Evolutionary conservation across 2,888 invertebrate species (phyloP), one percentile per base, ranked within the genome.

Genomic region (Tetheella fluctuosa): DNA sequence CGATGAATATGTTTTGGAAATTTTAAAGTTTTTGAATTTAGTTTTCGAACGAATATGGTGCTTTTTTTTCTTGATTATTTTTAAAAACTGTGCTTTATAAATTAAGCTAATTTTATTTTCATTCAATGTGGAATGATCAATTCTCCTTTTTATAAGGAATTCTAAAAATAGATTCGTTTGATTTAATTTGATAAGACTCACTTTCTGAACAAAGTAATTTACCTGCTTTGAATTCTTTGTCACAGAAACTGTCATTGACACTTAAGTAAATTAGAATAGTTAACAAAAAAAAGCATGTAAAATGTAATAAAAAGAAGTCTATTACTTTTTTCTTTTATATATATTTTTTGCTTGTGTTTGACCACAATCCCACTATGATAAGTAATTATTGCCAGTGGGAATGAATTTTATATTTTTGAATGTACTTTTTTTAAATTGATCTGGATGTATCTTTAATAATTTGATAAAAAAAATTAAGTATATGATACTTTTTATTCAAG

Each of bases 261-360:
- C 57, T n/a, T 58, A 59, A 60, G 60, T 56, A 62, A 68, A 71
- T 71, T 71, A 65, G 67, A 71, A 67, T 69, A 71, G 63, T 71
- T 68, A 7, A 58, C 23, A 65, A 54, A 59, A 57, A 61, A 59
- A 39, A 59, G 25, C 30, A 4, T 28, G 1, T 28, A 28, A 28
- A 28, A 28, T 6, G n/a, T n/a, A n/a, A n/a, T n/a, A n/a, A n/a
- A n/a, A n/a, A n/a, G n/a, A n/a, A n/a, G n/a, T n/a, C n/a, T n/a
- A n/a, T n/a, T n/a, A n/a, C n/a, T n/a, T n/a, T n/a, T n/a, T n/a
- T n/a, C n/a, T n/a, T n/a, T n/a, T n/a, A n/a, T n/a, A n/a, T n/a
- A n/a, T n/a, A n/a, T n/a, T n/a, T n/a, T n/a, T n/a, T n/a, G n/a
- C n/a, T n/a, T n/a, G n/a, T n/a, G n/a, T n/a, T n/a, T n/a, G n/a